Evolutionary conservation across 2,797 vertebrate genomes (phyloP), one percentile per base, ranked within the genome.

Genomic region (Gymnopithys bicolor): DNA sequence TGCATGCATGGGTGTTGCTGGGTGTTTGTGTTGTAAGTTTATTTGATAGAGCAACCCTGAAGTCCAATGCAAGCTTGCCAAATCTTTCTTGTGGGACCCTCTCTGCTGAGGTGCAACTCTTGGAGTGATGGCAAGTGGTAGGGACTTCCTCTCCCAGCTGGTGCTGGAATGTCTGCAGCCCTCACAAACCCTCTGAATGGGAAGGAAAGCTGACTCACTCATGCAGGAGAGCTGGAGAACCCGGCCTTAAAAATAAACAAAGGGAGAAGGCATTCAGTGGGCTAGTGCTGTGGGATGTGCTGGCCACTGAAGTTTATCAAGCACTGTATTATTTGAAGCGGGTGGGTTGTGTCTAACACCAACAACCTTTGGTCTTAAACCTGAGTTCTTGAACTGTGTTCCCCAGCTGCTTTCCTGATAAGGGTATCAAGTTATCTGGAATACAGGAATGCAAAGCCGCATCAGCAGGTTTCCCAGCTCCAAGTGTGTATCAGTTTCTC

Each of bases 331-430:
- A 49, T 84, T 93, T 41, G 84, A 85, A 76, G 49, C 0, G 0
- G 5, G 18, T 76, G 7, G 2, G 6, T 89, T 91, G 58, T 75
- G 51, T 89, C 79, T 66, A 16, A 70, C 1, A 0, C 0, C 1
- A 85, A 2, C 63, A 96, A 96, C 95, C 96, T 95, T 97, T 96
- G 94, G 12, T 84, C 86, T 78, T 63, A 84, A 91, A 91, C 56
- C 49, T 80, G 41, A 5, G 7, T 28, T 91, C 77, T 67, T 94
- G 96, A 87, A 82, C 91, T 87, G 46, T 87, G 74, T 60, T 91
- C 77, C 33, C 19, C 4, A 1, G 11, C 67, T 89, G 64, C 77
- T 46, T 91, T 94, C 60, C 56, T 41, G 94, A 95, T 96, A 96
- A 94, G 52, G 67, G 15, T 93, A 83, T 74, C 9, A 0, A 64